Percentiles rank a stretch among this genome's conserved stretches.
Conservation (phyloP, 2,113 vertebrate genomes). For the Ascaphus truei region DNA sequence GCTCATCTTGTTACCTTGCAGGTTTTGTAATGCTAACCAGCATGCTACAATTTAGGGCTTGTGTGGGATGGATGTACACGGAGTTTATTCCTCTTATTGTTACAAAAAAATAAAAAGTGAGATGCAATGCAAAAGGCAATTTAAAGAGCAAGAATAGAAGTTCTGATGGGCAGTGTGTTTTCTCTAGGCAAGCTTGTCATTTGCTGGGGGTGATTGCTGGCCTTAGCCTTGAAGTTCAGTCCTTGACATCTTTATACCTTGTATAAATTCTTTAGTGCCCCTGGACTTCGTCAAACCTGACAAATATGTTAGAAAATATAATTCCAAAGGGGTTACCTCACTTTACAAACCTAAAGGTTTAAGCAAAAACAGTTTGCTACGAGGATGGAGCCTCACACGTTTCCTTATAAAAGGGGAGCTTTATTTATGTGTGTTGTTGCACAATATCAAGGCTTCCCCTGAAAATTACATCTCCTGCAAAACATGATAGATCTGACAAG, state of each 20-base stretch:
- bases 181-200: slow-evolving; percentile 17
- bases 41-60: too few species aligned
- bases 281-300: slow-evolving; percentile 62
- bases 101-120: neutral
- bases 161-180: neutral
- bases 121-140: neutral
- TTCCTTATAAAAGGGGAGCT: neutral
- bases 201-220: slow-evolving; percentile 19
- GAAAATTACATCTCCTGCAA: slow-evolving; percentile 26
- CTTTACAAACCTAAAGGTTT: slow-evolving; percentile 34
- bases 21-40: too few species aligned
- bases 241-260: slow-evolving; percentile 55
- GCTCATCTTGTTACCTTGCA: too few species aligned
- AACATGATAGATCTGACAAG: slow-evolving; percentile 34
- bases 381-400: neutral
- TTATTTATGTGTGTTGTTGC: slow-evolving; percentile 14
- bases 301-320: slow-evolving; percentile 53
- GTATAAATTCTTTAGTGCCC: slow-evolving; percentile 55
- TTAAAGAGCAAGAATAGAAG: too few species aligned
- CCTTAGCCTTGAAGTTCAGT: slow-evolving; percentile 44
- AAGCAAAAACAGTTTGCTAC: slow-evolving; percentile 19
- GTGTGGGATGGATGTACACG: too few species aligned
- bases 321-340: slow-evolving; percentile 57
- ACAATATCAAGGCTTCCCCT: slow-evolving; percentile 9
- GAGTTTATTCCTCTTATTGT: too few species aligned